phyloP scores from a whole-genome alignment of 2,888 invertebrate species.

The Orgyia antiqua region DNA sequence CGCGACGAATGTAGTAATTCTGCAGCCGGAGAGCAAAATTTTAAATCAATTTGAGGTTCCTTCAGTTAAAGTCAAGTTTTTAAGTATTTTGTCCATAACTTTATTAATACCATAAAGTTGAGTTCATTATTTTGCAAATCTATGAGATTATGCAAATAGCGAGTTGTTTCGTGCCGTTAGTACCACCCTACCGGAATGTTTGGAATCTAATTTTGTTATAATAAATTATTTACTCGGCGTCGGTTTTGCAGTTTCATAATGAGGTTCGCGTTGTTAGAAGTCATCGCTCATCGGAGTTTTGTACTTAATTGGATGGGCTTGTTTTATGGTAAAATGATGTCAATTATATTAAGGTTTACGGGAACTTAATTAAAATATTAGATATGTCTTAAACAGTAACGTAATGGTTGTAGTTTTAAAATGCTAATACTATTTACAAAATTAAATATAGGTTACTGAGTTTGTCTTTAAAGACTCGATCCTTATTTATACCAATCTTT shows the following conservation, averaged over 20 bases:
- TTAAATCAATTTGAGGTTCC: too few relatives aligned
- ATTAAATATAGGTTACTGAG: too few relatives aligned
- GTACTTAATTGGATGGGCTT: conserved; percentile 8
- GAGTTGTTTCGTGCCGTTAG: conserved; percentile 14
- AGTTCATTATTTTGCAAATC: conserved; percentile 48
- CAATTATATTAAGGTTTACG: too few relatives aligned
- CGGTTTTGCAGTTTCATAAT: conserved; percentile 20
- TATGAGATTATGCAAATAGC: conserved; percentile 46
- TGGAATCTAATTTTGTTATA: conserved; percentile 27
- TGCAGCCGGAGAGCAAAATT: too few relatives aligned
- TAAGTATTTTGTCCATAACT: conserved; percentile 12
- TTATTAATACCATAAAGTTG: conserved; percentile 34
- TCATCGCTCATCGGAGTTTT: conserved; percentile 18
- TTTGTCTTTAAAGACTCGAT: too few relatives aligned
- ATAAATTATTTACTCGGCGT: conserved; percentile 22
- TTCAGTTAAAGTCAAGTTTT: too few relatives aligned
- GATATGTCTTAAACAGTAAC: too few relatives aligned
- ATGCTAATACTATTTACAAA: too few relatives aligned
- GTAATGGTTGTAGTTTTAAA: too few relatives aligned
- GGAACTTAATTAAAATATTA: too few relatives aligned
- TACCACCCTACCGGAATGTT: conserved; percentile 16
- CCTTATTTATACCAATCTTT: too few relatives aligned
- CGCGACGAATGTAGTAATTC: too few relatives aligned
- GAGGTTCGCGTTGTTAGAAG: conserved; percentile 16
- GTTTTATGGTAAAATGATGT: conserved; percentile 2